A percentile compares a stretch with the other conserved stretches of the same genome.
These are phyloP conservation scores for Tursiops truncatus DNA, from an alignment of 2,113 vertebrate species.

Conservation along the genomic window DNA sequence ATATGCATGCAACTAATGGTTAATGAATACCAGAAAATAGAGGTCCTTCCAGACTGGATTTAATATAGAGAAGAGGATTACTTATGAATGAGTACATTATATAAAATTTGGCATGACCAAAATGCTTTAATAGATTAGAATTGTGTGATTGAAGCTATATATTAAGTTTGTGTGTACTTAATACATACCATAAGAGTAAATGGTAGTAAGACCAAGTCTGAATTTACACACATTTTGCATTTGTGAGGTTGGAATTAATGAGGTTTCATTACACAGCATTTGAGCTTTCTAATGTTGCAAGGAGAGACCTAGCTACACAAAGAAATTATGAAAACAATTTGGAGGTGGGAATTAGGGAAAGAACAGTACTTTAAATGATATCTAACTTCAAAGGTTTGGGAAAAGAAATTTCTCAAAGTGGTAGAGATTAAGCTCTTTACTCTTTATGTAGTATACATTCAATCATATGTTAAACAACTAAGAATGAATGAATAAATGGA, in stretches of 20 bases:
- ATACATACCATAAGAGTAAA: background rate
- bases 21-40: conserved; percentile 36
- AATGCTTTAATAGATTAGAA: conserved; percentile 36
- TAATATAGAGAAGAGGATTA: background rate
- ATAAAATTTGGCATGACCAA: background rate
- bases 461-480: background rate
- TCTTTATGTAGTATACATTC: background rate
- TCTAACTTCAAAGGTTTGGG: background rate
- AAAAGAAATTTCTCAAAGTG: background rate
- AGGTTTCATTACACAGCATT: background rate
- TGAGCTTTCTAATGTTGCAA: background rate
- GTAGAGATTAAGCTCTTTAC: background rate
- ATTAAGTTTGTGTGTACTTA: conserved; percentile 20
- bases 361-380: background rate
- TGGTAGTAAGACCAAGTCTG: background rate
- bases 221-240: background rate
- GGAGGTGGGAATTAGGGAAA: background rate
- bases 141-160: conserved; percentile 5
- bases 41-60: background rate
- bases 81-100: conserved; percentile 31
- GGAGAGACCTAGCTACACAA: background rate
- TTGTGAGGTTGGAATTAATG: background rate
- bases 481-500: background rate
- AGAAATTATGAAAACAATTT: background rate
- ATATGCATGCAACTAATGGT: conserved; percentile 51